These are phyloP conservation scores for Coremacera marginata DNA, from an alignment of 2,888 invertebrate genomes.

Conservation along the genomic window DNA sequence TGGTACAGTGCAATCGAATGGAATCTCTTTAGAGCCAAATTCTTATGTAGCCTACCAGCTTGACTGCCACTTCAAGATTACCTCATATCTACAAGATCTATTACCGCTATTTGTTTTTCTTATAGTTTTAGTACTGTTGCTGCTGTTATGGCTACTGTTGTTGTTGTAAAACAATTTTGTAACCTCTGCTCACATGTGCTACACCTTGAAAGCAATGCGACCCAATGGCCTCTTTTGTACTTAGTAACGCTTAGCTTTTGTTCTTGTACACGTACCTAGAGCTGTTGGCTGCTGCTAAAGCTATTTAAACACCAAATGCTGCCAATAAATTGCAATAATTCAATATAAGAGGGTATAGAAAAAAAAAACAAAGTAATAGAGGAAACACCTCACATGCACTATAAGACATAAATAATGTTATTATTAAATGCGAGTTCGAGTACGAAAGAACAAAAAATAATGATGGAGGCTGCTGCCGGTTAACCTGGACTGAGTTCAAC, in stretches of 20 bases:
- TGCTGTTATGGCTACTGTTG: background rate
- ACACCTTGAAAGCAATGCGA: constrained; percentile 23
- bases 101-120: constrained; percentile 4
- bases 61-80: background rate
- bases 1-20: too few species aligned
- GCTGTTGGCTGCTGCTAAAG: constrained; percentile 4
- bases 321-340: constrained; percentile 51
- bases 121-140: background rate
- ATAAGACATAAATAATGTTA: constrained; percentile 68
- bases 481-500: background rate
- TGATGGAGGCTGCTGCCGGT: background rate
- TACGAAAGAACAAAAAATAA: background rate
- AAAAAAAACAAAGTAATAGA: constrained; percentile 48
- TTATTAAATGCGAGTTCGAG: constrained; percentile 65
- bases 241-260: constrained; percentile 12
- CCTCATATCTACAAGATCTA: background rate
- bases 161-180: background rate
- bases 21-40: background rate
- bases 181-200: constrained; percentile 12
- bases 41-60: background rate
- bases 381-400: constrained; percentile 62
- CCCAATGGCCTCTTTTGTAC: constrained; percentile 31
- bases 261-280: background rate
- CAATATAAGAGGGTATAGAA: constrained; percentile 30
- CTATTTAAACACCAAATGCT: constrained; percentile 21